These are phyloP conservation scores for Menura novaehollandiae DNA, from an alignment of 2,113 vertebrate species.

Conservation along the genomic window DNA sequence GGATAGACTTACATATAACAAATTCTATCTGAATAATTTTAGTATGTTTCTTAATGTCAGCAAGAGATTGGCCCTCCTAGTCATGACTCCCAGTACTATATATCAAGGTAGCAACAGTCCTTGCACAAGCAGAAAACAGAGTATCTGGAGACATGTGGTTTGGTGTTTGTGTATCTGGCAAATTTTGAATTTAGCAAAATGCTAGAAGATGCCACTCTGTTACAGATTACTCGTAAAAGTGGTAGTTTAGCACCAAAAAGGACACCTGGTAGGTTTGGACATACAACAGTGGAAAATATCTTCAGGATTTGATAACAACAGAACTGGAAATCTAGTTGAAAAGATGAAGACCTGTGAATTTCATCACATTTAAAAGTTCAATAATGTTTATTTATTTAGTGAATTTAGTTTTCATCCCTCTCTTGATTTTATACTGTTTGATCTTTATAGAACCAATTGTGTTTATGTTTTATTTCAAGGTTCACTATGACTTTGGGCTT, in stretches of 20 bases:
- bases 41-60: background rate
- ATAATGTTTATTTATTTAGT: background rate
- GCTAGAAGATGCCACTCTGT: background rate
- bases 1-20: background rate
- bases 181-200: background rate
- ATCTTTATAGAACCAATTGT: background rate
- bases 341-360: background rate
- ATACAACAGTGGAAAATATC: background rate
- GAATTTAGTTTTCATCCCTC: background rate
- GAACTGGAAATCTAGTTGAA: background rate
- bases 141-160: background rate
- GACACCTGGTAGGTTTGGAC: background rate
- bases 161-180: background rate
- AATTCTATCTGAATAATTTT: background rate
- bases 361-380: background rate
- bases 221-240: background rate
- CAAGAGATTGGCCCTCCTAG: background rate
- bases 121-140: background rate
- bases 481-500: slow-evolving; percentile 79
- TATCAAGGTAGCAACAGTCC: background rate
- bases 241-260: background rate
- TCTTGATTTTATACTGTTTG: background rate
- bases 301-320: background rate
- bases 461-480: slow-evolving; percentile 56
- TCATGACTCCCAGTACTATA: background rate